These are phyloP conservation scores for Schizotus pectinicornis DNA, from an alignment of 2,888 invertebrate genomes.

Conservation along the genomic window DNA sequence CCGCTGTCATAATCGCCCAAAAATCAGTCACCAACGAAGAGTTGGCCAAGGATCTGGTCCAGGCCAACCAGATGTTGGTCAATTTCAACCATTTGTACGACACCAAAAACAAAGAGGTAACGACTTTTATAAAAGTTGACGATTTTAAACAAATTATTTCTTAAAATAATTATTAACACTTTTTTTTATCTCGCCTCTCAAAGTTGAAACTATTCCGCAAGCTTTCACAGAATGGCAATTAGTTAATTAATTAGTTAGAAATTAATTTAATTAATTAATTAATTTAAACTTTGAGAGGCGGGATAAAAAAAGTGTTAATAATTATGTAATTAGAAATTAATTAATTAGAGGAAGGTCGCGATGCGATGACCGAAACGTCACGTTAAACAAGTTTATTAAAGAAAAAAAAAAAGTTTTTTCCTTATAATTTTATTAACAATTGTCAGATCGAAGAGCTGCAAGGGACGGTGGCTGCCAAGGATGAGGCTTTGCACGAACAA, in stretches of 20 bases:
- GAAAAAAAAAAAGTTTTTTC: too few relatives aligned
- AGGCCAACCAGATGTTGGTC: constrained; percentile 55
- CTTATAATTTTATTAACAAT: too few relatives aligned
- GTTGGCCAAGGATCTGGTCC: constrained; percentile 53
- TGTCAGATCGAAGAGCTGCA: constrained; percentile 41
- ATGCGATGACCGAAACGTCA: too few relatives aligned
- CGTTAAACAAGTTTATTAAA: too few relatives aligned
- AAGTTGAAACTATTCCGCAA: not conserved
- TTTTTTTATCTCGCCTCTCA: constrained; percentile 3
- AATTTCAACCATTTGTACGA: constrained; percentile 55
- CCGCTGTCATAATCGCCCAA: constrained; percentile 51
- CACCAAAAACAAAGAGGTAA: constrained; percentile 49
- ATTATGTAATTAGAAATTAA: too few relatives aligned
- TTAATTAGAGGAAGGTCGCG: too few relatives aligned
- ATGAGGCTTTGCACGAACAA: constrained; percentile 44
- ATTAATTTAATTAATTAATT: too few relatives aligned
- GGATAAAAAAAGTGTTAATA: too few relatives aligned
- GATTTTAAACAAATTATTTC: not conserved
- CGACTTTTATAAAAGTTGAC: too few relatives aligned
- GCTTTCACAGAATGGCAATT: too few relatives aligned
- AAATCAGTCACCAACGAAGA: constrained; percentile 53
- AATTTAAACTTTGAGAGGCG: too few relatives aligned
- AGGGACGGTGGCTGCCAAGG: constrained; percentile 38
- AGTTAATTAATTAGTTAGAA: too few relatives aligned
- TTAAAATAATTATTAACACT: constrained; percentile 1